Evolutionary conservation across 2,888 invertebrate genomes (phyloP).

Genomic region (Vesta saturnalis): DNA sequence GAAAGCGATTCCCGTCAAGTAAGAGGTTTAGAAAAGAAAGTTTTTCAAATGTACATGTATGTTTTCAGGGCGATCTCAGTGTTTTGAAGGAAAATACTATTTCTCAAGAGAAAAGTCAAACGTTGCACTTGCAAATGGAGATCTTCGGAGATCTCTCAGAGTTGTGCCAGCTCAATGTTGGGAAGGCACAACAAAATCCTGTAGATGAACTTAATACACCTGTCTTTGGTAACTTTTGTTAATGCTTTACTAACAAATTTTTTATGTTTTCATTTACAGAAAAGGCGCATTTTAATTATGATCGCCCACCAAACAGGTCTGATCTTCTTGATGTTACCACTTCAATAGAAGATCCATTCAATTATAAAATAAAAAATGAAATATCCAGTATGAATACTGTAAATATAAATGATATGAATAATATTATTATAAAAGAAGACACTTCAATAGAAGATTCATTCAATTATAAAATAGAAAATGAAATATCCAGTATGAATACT

Average conservation of each 20-base stretch:
- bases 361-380: slow-evolving; percentile 35
- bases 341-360: slow-evolving; percentile 29
- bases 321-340: slow-evolving; percentile 32
- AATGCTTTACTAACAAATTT: slow-evolving; percentile 29
- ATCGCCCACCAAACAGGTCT: slow-evolving; percentile 26
- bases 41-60: neutral
- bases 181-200: slow-evolving; percentile 61
- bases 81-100: neutral
- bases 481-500: slow-evolving; percentile 26
- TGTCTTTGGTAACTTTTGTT: slow-evolving; percentile 53
- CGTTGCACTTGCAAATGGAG: slow-evolving; percentile 61
- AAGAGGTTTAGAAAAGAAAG: neutral
- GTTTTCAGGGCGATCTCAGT: neutral
- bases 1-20: neutral
- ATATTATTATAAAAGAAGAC: slow-evolving; percentile 29
- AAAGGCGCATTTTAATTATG: slow-evolving; percentile 40
- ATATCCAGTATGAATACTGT: slow-evolving; percentile 28
- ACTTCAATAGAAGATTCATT: slow-evolving; percentile 29
- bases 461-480: slow-evolving; percentile 34
- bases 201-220: slow-evolving; percentile 60
- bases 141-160: slow-evolving; percentile 76
- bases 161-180: slow-evolving; percentile 68
- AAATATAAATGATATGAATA: slow-evolving; percentile 30
- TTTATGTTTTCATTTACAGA: slow-evolving; percentile 23
- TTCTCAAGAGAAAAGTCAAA: neutral